Conservation (phyloP, 2,113 vertebrate genomes). For the Eurystomus gularis region DNA sequence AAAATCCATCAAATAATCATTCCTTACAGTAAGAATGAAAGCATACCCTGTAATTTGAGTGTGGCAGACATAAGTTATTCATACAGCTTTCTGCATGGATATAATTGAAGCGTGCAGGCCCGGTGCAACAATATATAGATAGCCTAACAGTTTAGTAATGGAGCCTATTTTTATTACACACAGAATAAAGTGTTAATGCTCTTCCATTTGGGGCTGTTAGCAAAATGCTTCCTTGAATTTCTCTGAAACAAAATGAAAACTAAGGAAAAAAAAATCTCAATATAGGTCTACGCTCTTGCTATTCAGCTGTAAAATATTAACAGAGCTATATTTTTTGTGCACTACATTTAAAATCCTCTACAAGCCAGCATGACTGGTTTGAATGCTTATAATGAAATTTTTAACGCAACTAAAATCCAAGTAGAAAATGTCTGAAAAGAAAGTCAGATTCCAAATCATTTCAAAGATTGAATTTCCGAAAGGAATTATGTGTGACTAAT, state of each 20-base stretch:
- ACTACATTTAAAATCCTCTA: not conserved
- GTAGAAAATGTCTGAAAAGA: not conserved
- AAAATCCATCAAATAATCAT: not conserved
- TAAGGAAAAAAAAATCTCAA: not conserved
- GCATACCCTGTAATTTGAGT: not conserved
- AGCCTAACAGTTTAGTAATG: not conserved
- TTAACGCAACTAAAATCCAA: not conserved
- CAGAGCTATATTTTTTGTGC: not conserved
- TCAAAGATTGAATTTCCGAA: slow-evolving; percentile 20
- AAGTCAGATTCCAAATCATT: not conserved
- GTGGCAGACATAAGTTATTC: not conserved
- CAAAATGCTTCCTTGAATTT: not conserved
- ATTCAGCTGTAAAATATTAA: not conserved
- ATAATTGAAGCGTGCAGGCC: not conserved
- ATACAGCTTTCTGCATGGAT: not conserved
- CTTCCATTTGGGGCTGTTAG: not conserved
- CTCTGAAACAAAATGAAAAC: not conserved
- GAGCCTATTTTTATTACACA: not conserved
- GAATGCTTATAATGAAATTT: not conserved
- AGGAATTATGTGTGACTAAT: slow-evolving; percentile 9
- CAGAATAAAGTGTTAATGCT: not conserved
- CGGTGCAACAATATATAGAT: not conserved
- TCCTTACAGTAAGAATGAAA: not conserved
- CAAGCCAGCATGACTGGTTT: not conserved
- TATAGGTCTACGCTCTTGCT: not conserved